A percentile compares a stretch with the other conserved stretches of the same genome.
Conservation (phyloP, 1,140 invertebrate species). For the Diorhabda carinulata region DNA sequence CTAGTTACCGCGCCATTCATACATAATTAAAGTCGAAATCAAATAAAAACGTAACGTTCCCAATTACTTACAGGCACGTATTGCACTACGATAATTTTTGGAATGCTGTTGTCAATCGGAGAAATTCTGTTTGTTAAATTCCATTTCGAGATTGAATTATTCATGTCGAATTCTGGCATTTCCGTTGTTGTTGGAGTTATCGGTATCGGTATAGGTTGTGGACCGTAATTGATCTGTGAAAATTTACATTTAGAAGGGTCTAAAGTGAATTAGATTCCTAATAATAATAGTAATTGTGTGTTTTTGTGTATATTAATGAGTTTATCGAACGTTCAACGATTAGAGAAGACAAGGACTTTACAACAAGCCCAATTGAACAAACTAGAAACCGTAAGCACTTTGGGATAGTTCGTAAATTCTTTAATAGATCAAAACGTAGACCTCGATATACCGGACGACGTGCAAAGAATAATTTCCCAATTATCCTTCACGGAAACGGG, state of each 20-base stretch:
- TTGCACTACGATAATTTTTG: slow-evolving; percentile 34
- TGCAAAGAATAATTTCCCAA: slow-evolving; percentile 61
- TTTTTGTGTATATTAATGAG: slow-evolving; percentile 40
- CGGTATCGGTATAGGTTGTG: slow-evolving; percentile 20
- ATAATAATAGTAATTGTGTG: background rate
- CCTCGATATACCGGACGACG: slow-evolving; percentile 62
- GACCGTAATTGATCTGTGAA: slow-evolving; percentile 43
- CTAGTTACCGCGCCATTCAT: too few relatives aligned
- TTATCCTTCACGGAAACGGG: slow-evolving; percentile 33
- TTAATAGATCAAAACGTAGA: slow-evolving; percentile 56
- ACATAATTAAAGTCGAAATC: too few relatives aligned
- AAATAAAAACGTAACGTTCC: too few relatives aligned
- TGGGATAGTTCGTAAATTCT: slow-evolving; percentile 60
- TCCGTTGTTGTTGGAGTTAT: slow-evolving; percentile 5
- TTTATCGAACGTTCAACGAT: slow-evolving; percentile 58
- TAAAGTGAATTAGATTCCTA: background rate
- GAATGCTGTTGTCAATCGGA: background rate
- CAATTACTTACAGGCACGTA: slow-evolving; percentile 48
- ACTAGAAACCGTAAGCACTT: slow-evolving; percentile 58
- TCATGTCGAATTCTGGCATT: background rate
- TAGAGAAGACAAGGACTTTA: slow-evolving; percentile 57
- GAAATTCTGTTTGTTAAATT: slow-evolving; percentile 9
- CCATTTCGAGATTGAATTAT: background rate
- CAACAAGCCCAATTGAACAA: slow-evolving; percentile 58
- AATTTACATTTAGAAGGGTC: background rate